phyloP scores from a whole-genome alignment of 1,140 invertebrate species.

The Anadara kagoshimensis region DNA sequence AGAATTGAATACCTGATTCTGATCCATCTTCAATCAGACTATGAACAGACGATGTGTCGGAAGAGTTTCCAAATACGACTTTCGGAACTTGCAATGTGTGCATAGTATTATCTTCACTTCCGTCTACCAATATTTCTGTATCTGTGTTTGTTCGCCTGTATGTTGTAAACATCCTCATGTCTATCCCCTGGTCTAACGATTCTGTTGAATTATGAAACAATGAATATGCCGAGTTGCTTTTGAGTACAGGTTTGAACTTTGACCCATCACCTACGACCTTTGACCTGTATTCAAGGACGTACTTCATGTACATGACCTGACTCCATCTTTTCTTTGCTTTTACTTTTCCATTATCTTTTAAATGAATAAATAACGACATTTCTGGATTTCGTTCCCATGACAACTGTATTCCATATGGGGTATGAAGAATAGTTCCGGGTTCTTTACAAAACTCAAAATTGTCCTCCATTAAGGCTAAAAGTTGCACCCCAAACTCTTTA shows the following conservation, averaged over 20 bases:
- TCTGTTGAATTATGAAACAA: neutral
- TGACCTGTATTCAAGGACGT: slow-evolving; percentile 52
- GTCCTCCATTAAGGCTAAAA: slow-evolving; percentile 45
- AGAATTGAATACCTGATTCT: no score
- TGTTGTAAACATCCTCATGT: no score
- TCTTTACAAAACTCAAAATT: slow-evolving; percentile 40
- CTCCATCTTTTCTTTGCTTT: slow-evolving; percentile 67
- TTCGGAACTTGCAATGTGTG: no score
- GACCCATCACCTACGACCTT: slow-evolving; percentile 6
- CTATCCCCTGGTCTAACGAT: slow-evolving; percentile 2
- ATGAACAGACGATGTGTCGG: no score
- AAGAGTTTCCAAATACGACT: no score
- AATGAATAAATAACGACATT: slow-evolving; percentile 57
- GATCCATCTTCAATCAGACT: no score
- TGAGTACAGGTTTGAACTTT: neutral
- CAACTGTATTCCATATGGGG: slow-evolving; percentile 60
- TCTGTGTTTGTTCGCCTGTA: no score
- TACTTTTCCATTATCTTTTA: slow-evolving; percentile 60
- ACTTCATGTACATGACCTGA: slow-evolving; percentile 65
- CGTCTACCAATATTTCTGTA: no score
- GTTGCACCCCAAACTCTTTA: slow-evolving; percentile 57
- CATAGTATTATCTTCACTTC: no score
- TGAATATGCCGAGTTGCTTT: neutral
- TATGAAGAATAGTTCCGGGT: slow-evolving; percentile 35
- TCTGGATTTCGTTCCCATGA: slow-evolving; percentile 43